Percentiles rank a stretch among this genome's conserved stretches.
Evolutionary conservation across 2,113 vertebrate species (phyloP).

Genomic region (Stegastes partitus): DNA sequence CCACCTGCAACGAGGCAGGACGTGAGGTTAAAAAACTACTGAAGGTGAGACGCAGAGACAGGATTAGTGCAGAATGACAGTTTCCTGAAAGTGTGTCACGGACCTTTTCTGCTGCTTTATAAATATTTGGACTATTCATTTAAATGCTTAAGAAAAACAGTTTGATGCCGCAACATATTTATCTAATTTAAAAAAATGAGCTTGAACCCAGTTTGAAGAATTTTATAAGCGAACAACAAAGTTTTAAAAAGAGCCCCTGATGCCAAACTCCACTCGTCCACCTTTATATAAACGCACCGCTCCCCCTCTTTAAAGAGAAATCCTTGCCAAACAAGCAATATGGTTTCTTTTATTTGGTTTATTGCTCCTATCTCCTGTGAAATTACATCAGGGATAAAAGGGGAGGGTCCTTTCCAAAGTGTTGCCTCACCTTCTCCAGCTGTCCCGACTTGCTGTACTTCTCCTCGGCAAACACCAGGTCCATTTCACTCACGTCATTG

Average conservation of each 20-base stretch:
- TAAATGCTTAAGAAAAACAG: neutral
- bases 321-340: constrained; percentile 64
- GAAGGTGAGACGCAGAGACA: neutral
- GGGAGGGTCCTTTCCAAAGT: constrained; percentile 40
- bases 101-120: neutral
- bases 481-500: constrained; percentile 98
- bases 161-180: neutral
- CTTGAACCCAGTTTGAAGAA: neutral
- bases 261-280: constrained; percentile 30
- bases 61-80: neutral
- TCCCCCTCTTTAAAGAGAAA: constrained; percentile 21
- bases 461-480: constrained; percentile 98
- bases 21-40: neutral
- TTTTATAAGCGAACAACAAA: neutral
- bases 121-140: constrained; percentile 4
- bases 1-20: constrained; percentile 82
- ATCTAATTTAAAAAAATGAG: constrained; percentile 22
- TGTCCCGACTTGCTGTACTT: constrained; percentile 96
- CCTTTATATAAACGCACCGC: constrained; percentile 45
- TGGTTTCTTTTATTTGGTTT: constrained; percentile 70
- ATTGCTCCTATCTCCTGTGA: constrained; percentile 55
- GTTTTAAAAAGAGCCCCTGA: neutral
- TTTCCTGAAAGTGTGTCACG: neutral
- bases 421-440: constrained; percentile 93
- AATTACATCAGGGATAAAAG: constrained; percentile 53